Evolutionary conservation across 2,797 vertebrate genomes (phyloP), one percentile per base, ranked within the genome.

Genomic region (Poecilia wingei): DNA sequence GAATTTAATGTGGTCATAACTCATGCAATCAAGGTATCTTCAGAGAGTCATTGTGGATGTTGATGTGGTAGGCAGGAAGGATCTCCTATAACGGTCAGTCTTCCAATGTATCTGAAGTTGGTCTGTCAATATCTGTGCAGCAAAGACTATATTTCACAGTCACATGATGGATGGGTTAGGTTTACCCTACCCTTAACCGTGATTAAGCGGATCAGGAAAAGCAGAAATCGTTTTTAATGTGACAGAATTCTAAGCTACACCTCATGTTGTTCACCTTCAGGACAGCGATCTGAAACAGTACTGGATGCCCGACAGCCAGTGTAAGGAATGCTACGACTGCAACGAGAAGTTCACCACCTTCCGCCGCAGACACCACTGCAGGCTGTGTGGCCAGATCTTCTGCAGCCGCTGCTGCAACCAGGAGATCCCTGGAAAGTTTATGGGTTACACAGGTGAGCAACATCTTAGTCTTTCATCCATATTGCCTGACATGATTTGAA

Each of bases 221-320:
- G 53, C 25, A n/a, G 53, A 55, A 55, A 55, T 55, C 2, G 9
- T n/a, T 3, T n/a, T 55, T 55, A 25, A 68, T 41, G 36, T 22
- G 64, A 41, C 59, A 64, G 33, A 61, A 64, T 64, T 3, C 31
- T 64, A 33, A 64, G 33, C 31, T 8, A n/a, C 36, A 2, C 7
- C 64, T 22, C 64, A 39, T 66, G 18, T 68, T 75, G 12, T 64
- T 3, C 14, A 57, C 6, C 82, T 83, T 1, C 75, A 99, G 98
- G 98, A 99, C 91, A 99, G 98, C 77, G 98, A 99, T 89, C 94
- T 99, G 93, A 99, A 99, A 93, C 98, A 99, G 85, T 99, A 99
- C 93, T 99, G 98, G 98, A 99, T 99, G 98, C 98, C 98, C 2
- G 98, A 99, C 82, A 99, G 98, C 91, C 98, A 99, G 76, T 99